Base-by-base conservation (phyloP, 1,140 invertebrate genomes). In the Atta texana region DNA sequence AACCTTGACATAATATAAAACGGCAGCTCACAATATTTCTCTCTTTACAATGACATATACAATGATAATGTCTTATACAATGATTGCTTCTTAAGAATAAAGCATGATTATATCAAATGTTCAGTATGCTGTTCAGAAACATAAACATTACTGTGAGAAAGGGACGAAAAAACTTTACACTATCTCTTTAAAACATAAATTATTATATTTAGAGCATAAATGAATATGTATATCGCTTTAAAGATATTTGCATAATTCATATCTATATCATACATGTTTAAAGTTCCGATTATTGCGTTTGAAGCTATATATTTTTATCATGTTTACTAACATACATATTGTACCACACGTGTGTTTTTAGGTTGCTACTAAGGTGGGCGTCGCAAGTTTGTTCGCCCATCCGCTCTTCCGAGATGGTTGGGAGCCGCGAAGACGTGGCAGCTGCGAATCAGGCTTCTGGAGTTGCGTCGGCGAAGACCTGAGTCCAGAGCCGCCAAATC, bases 391-490 rank as follows among this genome's bases (percentile, higher is more conserved):
- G 4, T 96, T 95, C 87, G 93, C 94, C 0, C 95, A 96, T 91
- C 96, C 96, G 2, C 90, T 96, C 8, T 96, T 96, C 87, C 92
- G 95, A 0, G 94, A 94, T 51, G 94, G 94, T 16, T 94, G 96
- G 93, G 94, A 95, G 75, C 93, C 97, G 2, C 95, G 96, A 64
- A 95, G 98, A 14, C 96, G 98, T 53, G 98, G 97, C n/a, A 98
- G 98, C 10, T 98, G 98, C 91, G 98, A 98, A 93, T 98, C 97
- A 49, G 98, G 98, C 1, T 98, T 98, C 91, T 98, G 98, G 95
- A 98, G 97, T 39, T 98, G 97, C 90, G 97, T 97, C 57, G 97
- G 97, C 90, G 97, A 97, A 92, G 97, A 97, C 75, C 89, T 96
- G 7, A 95, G 95, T 87, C 95, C 96, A 0, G 96, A 96, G 61